Base-by-base conservation (phyloP, 2,888 invertebrate species). In the Odiellus spinosus region DNA sequence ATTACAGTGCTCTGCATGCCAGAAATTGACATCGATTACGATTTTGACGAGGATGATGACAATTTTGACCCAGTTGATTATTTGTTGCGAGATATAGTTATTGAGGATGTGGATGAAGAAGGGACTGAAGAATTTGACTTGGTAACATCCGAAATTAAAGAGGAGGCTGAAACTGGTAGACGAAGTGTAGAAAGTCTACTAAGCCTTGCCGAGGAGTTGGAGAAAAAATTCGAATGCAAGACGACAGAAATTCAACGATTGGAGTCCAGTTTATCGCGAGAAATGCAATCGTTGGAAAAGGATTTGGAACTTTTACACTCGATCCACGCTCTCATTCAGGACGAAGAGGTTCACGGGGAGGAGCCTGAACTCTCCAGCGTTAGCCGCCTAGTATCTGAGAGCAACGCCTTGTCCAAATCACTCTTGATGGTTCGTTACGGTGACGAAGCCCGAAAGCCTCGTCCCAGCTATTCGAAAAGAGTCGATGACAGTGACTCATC, bases 231-330 rank as follows among this genome's bases (percentile, higher is more conserved):
- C 44, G 34, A 57, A 53, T 42, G 44, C 26, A 58, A 61, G 1
- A 55, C 63, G 33, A 60, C 62, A 36, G 51, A 56, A 18, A 41
- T 49, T 40, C 42, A 52, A 46, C 53, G 49, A 11, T 40, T 53
- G 33, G 56, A 53, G 45, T 44, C 46, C 15, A 60, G 67, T 11
- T 63, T 67, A 26, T 57, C 64, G 46, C 65, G 67, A 46, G 64
- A 69, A 40, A 17, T 51, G 11, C 17, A 14, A 10, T 47, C 48
- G 3, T 15, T 51, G 8, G 48, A 51, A 36, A 44, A 42, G 17
- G 51, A 51, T 34, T 32, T 51, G 19, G 36, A 44, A 35, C 40
- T 32, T 15, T 45, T 51, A 4, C 44, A 32, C 14, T 41, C 51
- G 21, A 50, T 48, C 3, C 44, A 44, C 14, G 26, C 26, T 26